phyloP scores from a whole-genome alignment of 2,888 invertebrate species.

The Argynnis bischoffii region DNA sequence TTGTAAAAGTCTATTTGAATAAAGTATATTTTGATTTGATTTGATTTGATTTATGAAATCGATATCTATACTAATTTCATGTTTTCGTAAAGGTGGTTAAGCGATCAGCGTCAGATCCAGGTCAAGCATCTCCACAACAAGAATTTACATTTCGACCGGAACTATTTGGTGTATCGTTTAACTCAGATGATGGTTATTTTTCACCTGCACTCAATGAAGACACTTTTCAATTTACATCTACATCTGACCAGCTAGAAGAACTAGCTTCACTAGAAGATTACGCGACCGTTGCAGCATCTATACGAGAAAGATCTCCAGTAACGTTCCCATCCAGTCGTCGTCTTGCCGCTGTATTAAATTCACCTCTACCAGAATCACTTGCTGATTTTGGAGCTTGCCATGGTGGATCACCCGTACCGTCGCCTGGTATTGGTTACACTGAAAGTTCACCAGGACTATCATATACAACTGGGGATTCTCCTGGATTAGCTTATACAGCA shows the following conservation, averaged over 20 bases:
- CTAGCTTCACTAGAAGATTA: conserved; percentile 84
- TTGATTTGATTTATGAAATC: neutral
- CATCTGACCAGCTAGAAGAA: conserved; percentile 85
- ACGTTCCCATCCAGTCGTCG: conserved; percentile 86
- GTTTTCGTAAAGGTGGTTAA: conserved; percentile 82
- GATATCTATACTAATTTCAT: neutral
- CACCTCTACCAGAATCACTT: conserved; percentile 89
- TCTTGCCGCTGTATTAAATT: conserved; percentile 89
- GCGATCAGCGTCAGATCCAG: conserved; percentile 88
- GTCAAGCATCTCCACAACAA: conserved; percentile 82
- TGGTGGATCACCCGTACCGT: conserved; percentile 76
- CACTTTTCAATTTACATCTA: conserved; percentile 85
- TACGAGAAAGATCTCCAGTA: conserved; percentile 82
- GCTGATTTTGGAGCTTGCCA: conserved; percentile 93
- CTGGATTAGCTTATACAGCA: conserved; percentile 67
- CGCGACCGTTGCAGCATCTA: conserved; percentile 80
- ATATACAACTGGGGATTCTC: conserved; percentile 87
- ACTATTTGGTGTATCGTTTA: conserved; percentile 84
- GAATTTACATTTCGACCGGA: conserved; percentile 84
- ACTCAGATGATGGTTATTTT: conserved; percentile 84
- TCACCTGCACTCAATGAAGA: conserved; percentile 88
- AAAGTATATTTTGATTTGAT: too few relatives aligned
- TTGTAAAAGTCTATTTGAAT: too few relatives aligned
- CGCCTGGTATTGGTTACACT: conserved; percentile 78
- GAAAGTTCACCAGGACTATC: conserved; percentile 85